Conservation (phyloP, 2,113 vertebrate genomes). For the Argyrosomus japonicus region DNA sequence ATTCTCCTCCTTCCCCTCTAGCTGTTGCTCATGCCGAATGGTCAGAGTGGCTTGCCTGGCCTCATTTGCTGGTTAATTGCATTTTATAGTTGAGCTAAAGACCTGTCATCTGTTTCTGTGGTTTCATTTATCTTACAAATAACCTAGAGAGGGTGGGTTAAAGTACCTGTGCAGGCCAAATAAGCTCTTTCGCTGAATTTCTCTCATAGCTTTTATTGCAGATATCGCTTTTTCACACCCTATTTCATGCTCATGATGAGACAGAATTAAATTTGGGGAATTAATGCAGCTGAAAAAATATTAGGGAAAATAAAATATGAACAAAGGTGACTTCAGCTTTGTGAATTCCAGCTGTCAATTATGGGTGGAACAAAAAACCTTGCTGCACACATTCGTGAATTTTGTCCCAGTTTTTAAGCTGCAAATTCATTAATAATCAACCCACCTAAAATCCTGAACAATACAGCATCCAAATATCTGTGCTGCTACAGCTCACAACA, state of each 20-base stretch:
- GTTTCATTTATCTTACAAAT: slow-evolving; percentile 88
- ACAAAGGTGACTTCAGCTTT: slow-evolving; percentile 44
- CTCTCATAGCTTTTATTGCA: slow-evolving; percentile 46
- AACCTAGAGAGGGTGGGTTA: slow-evolving; percentile 82
- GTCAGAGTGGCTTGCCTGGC: slow-evolving; percentile 84
- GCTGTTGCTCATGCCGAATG: slow-evolving; percentile 79
- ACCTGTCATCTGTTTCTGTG: slow-evolving; percentile 87
- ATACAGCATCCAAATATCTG: slow-evolving; percentile 47
- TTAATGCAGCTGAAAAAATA: slow-evolving; percentile 59
- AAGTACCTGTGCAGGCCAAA: slow-evolving; percentile 79
- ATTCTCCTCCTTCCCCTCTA: slow-evolving; percentile 75
- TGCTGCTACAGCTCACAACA: slow-evolving; percentile 26
- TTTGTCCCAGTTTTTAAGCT: slow-evolving; percentile 44
- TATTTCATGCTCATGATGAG: slow-evolving; percentile 63
- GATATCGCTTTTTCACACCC: slow-evolving; percentile 47
- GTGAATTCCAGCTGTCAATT: slow-evolving; percentile 37
- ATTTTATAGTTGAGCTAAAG: slow-evolving; percentile 88
- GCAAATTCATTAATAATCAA: slow-evolving; percentile 54
- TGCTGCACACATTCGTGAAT: background rate
- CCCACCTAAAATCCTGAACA: slow-evolving; percentile 32
- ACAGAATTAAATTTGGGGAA: slow-evolving; percentile 59
- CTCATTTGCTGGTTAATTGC: slow-evolving; percentile 90
- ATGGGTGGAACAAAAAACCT: slow-evolving; percentile 1
- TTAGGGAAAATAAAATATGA: slow-evolving; percentile 42
- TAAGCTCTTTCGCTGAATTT: slow-evolving; percentile 66